These are phyloP conservation scores for Netelia melanura DNA, from an alignment of 2,888 invertebrate species.

Conservation along the genomic window DNA sequence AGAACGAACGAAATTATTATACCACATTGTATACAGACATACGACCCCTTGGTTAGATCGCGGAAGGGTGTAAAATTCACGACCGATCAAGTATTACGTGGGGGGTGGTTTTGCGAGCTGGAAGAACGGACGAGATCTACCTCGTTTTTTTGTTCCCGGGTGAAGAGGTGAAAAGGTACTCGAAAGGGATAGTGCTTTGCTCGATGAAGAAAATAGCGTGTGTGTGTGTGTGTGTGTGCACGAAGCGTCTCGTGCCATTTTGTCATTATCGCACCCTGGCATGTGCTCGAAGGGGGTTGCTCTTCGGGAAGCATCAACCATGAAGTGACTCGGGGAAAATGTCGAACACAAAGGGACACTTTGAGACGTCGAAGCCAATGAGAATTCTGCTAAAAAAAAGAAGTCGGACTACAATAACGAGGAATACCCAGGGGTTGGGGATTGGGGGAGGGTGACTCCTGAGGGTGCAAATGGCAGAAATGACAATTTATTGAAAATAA, in stretches of 20 bases:
- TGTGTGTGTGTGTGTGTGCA: too few species aligned
- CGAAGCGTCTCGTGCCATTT: too few species aligned
- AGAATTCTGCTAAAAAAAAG: neutral
- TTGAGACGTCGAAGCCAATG: neutral
- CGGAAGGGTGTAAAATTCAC: constrained; percentile 14
- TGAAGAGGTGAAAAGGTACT: neutral
- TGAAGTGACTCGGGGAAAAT: neutral
- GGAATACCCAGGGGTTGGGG: neutral
- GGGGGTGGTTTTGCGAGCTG: neutral
- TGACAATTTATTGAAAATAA: too few species aligned
- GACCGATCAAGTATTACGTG: constrained; percentile 7
- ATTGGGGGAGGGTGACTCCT: too few species aligned
- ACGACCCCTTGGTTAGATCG: neutral
- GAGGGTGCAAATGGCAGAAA: too few species aligned
- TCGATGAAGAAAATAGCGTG: too few species aligned
- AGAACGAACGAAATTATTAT: neutral
- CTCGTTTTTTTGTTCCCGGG: neutral
- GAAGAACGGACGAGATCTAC: neutral
- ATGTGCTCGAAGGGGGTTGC: too few species aligned
- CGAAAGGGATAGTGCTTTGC: neutral
- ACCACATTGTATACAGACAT: neutral
- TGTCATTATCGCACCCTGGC: too few species aligned
- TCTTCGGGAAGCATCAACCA: neutral
- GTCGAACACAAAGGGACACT: neutral
- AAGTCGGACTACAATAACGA: neutral